phyloP scores from a whole-genome alignment of 37 sponge, comb jelly and placozoan genomes.

The Petrosia ficiformis region DNA sequence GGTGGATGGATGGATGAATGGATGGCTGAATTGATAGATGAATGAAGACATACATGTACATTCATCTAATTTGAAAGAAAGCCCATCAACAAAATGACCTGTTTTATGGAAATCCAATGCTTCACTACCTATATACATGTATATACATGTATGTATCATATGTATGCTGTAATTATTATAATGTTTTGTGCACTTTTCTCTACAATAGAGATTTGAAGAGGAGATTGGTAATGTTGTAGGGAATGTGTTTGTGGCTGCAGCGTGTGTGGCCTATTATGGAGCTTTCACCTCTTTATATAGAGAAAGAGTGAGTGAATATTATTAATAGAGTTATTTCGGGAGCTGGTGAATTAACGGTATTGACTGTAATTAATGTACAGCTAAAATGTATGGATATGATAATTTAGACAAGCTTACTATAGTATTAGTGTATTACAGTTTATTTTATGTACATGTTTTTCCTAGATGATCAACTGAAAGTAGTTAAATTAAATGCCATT shows the following conservation, averaged over 20 bases:
- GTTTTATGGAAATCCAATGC: not conserved
- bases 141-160: not conserved
- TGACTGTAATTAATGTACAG: too few relatives aligned
- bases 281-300: slow-evolving; percentile 95
- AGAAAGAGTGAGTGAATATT: slow-evolving; percentile 47
- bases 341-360: too few relatives aligned
- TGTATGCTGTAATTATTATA: not conserved
- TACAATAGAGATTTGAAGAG: slow-evolving; percentile 58
- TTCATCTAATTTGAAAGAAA: not conserved
- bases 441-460: too few relatives aligned
- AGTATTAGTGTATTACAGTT: too few relatives aligned
- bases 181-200: not conserved
- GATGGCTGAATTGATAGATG: too few relatives aligned
- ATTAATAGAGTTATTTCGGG: too few relatives aligned
- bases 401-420: too few relatives aligned
- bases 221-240: slow-evolving; percentile 98
- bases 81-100: too few relatives aligned
- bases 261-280: slow-evolving; percentile 98
- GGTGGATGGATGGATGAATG: too few relatives aligned
- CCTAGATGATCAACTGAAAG: too few relatives aligned
- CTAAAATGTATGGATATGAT: too few relatives aligned
- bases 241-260: slow-evolving; percentile 97
- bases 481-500: too few relatives aligned
- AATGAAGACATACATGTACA: not conserved
- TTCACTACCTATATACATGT: not conserved